Evolutionary conservation across 2,113 vertebrate species (phyloP).

Genomic region (Saguinus midas): DNA sequence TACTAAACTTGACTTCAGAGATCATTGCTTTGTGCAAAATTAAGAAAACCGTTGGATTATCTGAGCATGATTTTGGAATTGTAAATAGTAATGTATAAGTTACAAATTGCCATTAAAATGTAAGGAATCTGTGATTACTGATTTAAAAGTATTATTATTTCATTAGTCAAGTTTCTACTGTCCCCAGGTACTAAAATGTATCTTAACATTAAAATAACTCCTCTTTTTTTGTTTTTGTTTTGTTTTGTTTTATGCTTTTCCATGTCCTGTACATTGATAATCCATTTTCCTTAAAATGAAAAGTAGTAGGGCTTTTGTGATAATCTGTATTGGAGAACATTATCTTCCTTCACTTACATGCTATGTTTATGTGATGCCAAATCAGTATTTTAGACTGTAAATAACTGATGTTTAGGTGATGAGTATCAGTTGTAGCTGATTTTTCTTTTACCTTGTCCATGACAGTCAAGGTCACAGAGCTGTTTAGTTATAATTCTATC

Average conservation of each 20-base stretch:
- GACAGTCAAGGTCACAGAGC: neutral
- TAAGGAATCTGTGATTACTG: neutral
- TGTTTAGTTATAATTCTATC: neutral
- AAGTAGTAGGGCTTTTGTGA: neutral
- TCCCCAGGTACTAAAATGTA: neutral
- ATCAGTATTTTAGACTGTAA: neutral
- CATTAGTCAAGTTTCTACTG: neutral
- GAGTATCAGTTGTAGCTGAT: neutral
- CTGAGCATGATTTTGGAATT: neutral
- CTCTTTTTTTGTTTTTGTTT: neutral
- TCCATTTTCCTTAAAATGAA: neutral
- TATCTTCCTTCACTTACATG: neutral
- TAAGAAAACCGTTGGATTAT: neutral
- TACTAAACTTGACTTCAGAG: neutral
- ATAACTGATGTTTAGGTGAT: neutral
- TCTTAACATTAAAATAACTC: neutral
- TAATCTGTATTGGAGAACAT: neutral
- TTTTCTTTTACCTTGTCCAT: neutral
- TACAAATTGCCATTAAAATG: neutral
- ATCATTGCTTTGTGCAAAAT: neutral
- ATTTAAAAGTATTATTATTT: neutral
- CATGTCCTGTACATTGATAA: neutral
- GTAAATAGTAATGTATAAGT: neutral
- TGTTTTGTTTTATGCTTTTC: neutral
- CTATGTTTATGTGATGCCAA: neutral